Conservation (phyloP, 1,140 invertebrate genomes). For the Hyposmocoma kahamanoa region DNA sequence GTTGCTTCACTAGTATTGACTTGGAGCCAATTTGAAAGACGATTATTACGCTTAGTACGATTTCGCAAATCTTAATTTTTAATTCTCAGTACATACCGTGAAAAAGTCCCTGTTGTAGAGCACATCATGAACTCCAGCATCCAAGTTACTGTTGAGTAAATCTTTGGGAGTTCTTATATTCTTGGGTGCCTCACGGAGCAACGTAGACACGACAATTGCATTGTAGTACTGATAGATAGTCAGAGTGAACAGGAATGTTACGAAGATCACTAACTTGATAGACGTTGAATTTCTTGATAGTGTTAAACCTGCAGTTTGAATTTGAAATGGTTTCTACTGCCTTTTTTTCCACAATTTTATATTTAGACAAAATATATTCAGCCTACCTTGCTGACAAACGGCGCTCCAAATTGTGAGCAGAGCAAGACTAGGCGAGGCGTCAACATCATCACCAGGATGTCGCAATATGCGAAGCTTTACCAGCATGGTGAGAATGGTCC, state of each 20-base stretch:
- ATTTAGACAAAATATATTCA: too few species aligned
- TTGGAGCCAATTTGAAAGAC: too few species aligned
- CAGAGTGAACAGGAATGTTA: constrained; percentile 77
- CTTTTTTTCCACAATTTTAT: too few species aligned
- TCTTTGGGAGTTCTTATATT: constrained; percentile 78
- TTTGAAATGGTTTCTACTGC: neutral
- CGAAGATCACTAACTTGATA: constrained; percentile 76
- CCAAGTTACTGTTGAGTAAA: constrained; percentile 76
- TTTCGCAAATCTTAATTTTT: too few species aligned
- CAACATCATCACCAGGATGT: constrained; percentile 18
- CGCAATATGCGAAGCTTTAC: constrained; percentile 30
- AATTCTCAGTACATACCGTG: constrained; percentile 69
- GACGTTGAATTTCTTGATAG: constrained; percentile 66
- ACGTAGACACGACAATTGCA: constrained; percentile 81
- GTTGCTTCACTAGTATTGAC: too few species aligned
- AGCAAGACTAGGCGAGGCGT: constrained; percentile 38
- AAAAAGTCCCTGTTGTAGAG: constrained; percentile 78
- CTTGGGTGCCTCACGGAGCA: constrained; percentile 78
- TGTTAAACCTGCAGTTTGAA: neutral
- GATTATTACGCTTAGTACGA: too few species aligned
- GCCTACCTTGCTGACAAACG: constrained; percentile 73
- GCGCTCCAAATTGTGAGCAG: constrained; percentile 59
- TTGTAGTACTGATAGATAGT: constrained; percentile 83
- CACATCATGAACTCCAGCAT: constrained; percentile 77
- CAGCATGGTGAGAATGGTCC: constrained; percentile 22